These are phyloP conservation scores for Hydrozoanthus gracilis DNA, from an alignment of 92 coral and sea anemone genomes.

Conservation along the genomic window DNA sequence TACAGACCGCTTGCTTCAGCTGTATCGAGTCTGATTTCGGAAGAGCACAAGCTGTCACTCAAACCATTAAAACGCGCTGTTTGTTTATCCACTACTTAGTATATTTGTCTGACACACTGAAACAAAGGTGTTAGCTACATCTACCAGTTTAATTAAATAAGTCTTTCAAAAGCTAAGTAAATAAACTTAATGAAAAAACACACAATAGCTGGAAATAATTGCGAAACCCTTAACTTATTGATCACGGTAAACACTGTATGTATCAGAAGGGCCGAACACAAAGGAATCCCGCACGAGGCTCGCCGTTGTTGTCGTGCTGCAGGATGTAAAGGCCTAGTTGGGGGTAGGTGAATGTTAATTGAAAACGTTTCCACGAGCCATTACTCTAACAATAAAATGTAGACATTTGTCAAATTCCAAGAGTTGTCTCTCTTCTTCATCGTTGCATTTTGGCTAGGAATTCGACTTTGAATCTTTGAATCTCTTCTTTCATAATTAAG, in stretches of 20 bases:
- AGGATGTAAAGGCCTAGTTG: constrained; percentile 72
- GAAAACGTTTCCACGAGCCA: constrained; percentile 53
- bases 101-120: constrained; percentile 31
- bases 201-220: constrained; percentile 69
- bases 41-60: constrained; percentile 35
- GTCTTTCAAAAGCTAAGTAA: constrained; percentile 89
- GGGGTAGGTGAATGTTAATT: constrained; percentile 61
- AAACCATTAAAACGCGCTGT: constrained; percentile 41
- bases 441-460: neutral
- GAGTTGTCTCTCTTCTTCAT: constrained; percentile 13
- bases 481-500: neutral
- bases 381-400: constrained; percentile 38
- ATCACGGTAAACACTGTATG: constrained; percentile 51
- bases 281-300: constrained; percentile 58
- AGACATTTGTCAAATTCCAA: constrained; percentile 53
- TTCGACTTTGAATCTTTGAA: neutral
- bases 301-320: constrained; percentile 29
- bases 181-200: constrained; percentile 94
- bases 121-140: constrained; percentile 48
- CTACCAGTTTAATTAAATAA: constrained; percentile 87
- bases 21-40: constrained; percentile 17
- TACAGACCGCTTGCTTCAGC: neutral
- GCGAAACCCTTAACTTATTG: constrained; percentile 56
- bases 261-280: constrained; percentile 57
- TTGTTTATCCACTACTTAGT: constrained; percentile 44